Percentiles rank a stretch among this genome's conserved stretches.
phyloP scores from a whole-genome alignment of 1,140 invertebrate species.

The Nomia melanderi region DNA sequence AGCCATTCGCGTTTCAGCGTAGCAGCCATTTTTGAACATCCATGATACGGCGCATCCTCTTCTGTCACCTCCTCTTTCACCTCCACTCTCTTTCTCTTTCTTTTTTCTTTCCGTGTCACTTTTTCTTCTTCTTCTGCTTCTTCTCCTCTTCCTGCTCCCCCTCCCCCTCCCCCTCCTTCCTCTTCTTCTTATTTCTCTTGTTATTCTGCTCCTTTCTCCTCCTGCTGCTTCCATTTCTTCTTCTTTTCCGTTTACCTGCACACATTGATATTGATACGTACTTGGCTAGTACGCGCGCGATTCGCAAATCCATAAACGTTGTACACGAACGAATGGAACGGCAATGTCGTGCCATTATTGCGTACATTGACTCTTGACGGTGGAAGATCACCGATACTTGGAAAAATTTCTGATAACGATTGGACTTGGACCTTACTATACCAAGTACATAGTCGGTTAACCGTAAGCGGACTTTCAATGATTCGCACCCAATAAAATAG shows the following conservation, averaged over 20 bases:
- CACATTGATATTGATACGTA: too few species aligned
- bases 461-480: too few species aligned
- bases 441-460: neutral
- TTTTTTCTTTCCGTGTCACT: too few species aligned
- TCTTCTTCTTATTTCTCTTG: too few species aligned
- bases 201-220: too few species aligned
- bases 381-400: slow-evolving; percentile 31
- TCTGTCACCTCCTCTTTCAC: slow-evolving; percentile 52
- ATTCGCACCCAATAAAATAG: too few species aligned
- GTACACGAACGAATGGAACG: neutral
- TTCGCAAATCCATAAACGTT: neutral
- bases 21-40: slow-evolving; percentile 74
- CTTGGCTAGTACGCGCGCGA: neutral
- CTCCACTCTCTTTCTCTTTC: too few species aligned
- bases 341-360: slow-evolving; percentile 38
- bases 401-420: slow-evolving; percentile 57
- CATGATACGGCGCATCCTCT: slow-evolving; percentile 60
- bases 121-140: too few species aligned
- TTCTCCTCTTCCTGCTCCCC: too few species aligned
- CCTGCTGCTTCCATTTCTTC: too few species aligned
- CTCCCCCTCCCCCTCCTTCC: too few species aligned
- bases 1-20: slow-evolving; percentile 62
- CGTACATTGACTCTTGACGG: slow-evolving; percentile 55
- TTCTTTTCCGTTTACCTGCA: neutral
- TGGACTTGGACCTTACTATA: slow-evolving; percentile 56